Base-by-base conservation (phyloP, 1,140 invertebrate species). In the Neelides sp. region DNA sequence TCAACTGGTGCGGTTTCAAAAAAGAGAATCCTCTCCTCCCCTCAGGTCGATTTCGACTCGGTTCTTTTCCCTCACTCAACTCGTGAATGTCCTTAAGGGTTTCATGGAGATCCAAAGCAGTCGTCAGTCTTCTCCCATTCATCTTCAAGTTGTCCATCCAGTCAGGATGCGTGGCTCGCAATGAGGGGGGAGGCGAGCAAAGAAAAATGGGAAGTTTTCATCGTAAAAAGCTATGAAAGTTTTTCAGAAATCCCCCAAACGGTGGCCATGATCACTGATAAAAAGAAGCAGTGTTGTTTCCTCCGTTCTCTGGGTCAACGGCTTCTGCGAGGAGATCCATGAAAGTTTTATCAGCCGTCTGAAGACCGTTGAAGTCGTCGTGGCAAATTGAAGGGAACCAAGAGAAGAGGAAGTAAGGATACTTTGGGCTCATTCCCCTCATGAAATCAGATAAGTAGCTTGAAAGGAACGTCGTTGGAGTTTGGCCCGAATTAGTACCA, bases 191-290 rank as follows among this genome's bases (percentile, higher is more conserved):
- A 8, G 74, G 54, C 66, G 63, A 4, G 76, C 41, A 47, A 66
- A 71, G 54, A 75, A 64, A 55, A 73, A 73, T 15, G 75, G 75
- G n/a, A 77, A 59, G 27, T 71, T 55, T 57, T 76, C 74, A 59
- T 77, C 75, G 7, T 74, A 57, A 54, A 71, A 69, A 0, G 75
- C 75, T 1, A 73, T 58, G 47, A 67, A 66, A 0, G 72, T 72
- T 41, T 69, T 56, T 4, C 73, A 50, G 45, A 76, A 68, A 22
- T 61, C 52, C 23, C 73, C 73, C 54, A 71, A 75, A 13, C 75
- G 52, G 50, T 73, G 67, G 15, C 75, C 75, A 57, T 78, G 76
- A 52, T 77, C 75, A 52, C 72, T 73, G 59, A 71, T 70, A 27
- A 75, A 69, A 34, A 77, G 61, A 0, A 77, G 30, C 0, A 74